phyloP scores from a whole-genome alignment of 2,113 vertebrate species.

The Megaleporinus macrocephalus region DNA sequence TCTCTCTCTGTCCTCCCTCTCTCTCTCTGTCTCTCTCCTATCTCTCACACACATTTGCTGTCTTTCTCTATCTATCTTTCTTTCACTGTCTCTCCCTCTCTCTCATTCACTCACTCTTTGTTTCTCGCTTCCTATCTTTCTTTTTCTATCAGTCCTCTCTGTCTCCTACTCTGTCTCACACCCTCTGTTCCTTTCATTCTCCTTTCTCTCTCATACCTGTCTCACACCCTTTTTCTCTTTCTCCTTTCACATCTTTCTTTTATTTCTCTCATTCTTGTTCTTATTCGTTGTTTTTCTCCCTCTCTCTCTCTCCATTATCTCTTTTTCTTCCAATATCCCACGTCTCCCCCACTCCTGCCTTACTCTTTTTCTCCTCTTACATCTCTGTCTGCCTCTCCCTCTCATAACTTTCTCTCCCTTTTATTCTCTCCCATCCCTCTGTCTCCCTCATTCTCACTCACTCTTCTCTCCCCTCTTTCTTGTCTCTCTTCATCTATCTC shows the following conservation, averaged over 20 bases:
- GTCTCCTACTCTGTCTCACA: neutral
- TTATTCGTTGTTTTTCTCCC: too few relatives aligned
- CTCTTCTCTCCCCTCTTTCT: too few relatives aligned
- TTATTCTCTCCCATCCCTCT: neutral
- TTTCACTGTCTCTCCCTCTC: neutral
- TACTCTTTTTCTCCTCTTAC: too few relatives aligned
- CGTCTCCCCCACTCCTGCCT: conserved; percentile 22
- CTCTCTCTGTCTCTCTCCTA: conserved; percentile 3
- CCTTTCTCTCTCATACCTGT: neutral
- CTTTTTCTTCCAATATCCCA: too few relatives aligned
- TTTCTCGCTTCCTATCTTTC: neutral
- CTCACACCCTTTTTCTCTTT: neutral
- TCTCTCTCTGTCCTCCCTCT: neutral
- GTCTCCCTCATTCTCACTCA: too few relatives aligned
- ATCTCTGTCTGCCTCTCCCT: neutral
- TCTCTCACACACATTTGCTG: neutral
- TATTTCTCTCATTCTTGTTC: conserved; percentile 13
- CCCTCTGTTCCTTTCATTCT: neutral
- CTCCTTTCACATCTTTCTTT: neutral
- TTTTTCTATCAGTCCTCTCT: neutral
- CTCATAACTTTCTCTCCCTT: too few relatives aligned
- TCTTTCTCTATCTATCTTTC: neutral
- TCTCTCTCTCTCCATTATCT: neutral
- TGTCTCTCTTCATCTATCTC: too few relatives aligned
- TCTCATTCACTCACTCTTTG: neutral